phyloP scores from a whole-genome alignment of 2,113 vertebrate genomes.

The Porphyrio hochstetteri region DNA sequence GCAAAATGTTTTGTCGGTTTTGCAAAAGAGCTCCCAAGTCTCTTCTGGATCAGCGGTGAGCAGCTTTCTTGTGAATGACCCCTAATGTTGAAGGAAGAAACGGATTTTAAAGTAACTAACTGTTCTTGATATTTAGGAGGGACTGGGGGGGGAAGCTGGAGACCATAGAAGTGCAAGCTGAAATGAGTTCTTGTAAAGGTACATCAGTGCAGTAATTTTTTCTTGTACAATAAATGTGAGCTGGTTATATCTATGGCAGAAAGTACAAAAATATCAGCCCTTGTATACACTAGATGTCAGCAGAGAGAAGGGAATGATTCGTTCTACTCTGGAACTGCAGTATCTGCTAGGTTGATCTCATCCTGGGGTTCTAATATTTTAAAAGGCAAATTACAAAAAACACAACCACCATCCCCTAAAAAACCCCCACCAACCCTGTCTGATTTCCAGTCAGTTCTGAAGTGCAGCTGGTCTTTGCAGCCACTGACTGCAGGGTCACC shows the following conservation, averaged over 20 bases:
- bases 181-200: background rate
- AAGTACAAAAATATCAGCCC: background rate
- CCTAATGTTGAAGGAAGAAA: background rate
- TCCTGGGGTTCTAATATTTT: background rate
- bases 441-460: background rate
- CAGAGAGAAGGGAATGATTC: constrained; percentile 15
- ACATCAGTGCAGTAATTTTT: background rate
- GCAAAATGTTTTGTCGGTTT: constrained; percentile 77
- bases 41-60: constrained; percentile 82
- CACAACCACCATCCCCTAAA: fast-evolving
- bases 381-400: background rate
- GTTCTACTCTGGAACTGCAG: background rate
- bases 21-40: constrained; percentile 70
- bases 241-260: background rate
- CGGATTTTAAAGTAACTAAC: background rate
- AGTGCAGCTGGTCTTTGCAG: background rate
- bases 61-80: background rate
- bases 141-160: background rate
- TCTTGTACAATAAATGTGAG: background rate
- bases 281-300: constrained; percentile 35
- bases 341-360: background rate
- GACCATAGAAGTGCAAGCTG: background rate
- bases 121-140: background rate
- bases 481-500: background rate
- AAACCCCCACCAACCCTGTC: background rate